A percentile compares a stretch with the other conserved stretches of the same genome.
Evolutionary conservation across 2,113 vertebrate species (phyloP).

Genomic region (Thinocorus orbignyianus): DNA sequence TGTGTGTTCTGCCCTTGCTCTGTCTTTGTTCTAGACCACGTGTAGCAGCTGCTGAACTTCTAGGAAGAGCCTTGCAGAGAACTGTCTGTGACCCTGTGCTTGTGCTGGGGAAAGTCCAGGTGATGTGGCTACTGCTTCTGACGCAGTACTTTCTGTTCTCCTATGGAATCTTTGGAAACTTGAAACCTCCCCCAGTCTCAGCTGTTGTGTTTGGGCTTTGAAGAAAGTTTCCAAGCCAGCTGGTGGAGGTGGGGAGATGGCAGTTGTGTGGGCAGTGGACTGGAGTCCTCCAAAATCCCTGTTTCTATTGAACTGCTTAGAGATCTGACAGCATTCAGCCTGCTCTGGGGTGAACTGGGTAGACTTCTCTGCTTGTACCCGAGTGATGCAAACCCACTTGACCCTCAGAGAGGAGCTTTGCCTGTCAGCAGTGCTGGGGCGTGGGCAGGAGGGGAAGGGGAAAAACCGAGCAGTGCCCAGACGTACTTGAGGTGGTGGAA

Average conservation of each 20-base stretch:
- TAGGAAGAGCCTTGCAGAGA: not conserved
- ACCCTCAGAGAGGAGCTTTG: not conserved
- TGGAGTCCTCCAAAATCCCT: not conserved
- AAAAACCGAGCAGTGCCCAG: not conserved
- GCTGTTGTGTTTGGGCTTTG: not conserved
- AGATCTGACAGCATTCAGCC: not conserved
- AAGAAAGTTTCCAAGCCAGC: not conserved
- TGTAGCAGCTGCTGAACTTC: not conserved
- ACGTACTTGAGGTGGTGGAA: constrained; percentile 94
- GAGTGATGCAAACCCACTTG: not conserved
- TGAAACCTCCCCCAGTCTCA: not conserved
- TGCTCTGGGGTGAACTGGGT: not conserved
- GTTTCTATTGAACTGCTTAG: not conserved
- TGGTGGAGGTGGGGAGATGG: not conserved
- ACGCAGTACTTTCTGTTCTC: not conserved
- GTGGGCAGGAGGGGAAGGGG: not conserved
- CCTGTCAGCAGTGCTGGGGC: not conserved
- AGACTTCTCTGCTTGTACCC: not conserved
- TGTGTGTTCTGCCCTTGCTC: not conserved
- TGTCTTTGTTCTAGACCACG: not conserved
- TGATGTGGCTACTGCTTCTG: not conserved
- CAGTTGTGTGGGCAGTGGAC: not conserved
- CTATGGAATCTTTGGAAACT: not conserved
- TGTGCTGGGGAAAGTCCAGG: not conserved
- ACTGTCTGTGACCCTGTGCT: not conserved